Conservation (phyloP, 2,113 vertebrate species). For the Apteryx owenii region DNA sequence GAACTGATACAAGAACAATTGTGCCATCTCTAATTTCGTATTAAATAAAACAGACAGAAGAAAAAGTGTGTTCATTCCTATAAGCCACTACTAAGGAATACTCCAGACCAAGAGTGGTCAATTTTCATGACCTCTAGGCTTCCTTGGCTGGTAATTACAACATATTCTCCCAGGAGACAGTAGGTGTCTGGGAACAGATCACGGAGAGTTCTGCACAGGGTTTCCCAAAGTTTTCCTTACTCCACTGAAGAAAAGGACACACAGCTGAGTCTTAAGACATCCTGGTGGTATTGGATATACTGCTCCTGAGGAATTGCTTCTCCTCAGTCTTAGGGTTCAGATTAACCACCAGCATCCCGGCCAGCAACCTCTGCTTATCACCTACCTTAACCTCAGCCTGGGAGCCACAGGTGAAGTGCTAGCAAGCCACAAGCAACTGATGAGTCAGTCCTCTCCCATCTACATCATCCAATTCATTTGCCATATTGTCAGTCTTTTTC, state of each 20-base stretch:
- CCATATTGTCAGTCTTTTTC: background rate
- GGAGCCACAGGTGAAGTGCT: background rate
- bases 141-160: background rate
- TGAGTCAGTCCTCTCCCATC: background rate
- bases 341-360: background rate
- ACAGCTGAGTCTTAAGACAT: fast-evolving
- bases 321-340: background rate
- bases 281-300: background rate
- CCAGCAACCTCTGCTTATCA: background rate
- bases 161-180: background rate
- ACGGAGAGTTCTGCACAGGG: background rate
- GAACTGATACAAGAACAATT: background rate
- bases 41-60: background rate
- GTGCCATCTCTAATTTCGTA: background rate
- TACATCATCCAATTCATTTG: background rate
- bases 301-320: background rate
- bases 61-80: background rate
- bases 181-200: background rate
- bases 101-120: background rate
- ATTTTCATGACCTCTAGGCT: background rate
- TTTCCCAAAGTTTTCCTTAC: background rate
- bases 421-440: background rate
- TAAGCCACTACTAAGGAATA: background rate
- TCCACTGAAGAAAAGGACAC: background rate
- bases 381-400: background rate